Percentiles rank a stretch among this genome's conserved stretches.
These are phyloP conservation scores for Rhingia campestris DNA, from an alignment of 2,888 invertebrate species.

Conservation along the genomic window DNA sequence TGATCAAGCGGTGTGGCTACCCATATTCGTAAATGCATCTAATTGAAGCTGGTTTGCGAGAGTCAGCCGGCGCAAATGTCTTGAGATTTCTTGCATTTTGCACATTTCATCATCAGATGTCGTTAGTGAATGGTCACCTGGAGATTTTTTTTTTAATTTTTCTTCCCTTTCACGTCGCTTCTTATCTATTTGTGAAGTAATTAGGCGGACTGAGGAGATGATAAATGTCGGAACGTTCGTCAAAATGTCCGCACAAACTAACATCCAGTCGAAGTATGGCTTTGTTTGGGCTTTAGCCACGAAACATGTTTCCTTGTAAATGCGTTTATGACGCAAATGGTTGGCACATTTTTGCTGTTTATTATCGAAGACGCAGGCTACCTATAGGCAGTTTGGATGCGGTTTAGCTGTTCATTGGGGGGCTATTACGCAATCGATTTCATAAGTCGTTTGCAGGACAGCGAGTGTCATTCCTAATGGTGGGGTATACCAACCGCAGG, in stretches of 20 bases:
- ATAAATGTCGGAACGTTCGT: constrained; percentile 41
- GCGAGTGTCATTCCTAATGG: not conserved
- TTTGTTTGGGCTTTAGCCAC: constrained; percentile 21
- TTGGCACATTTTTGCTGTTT: not conserved
- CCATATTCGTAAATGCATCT: constrained; percentile 58
- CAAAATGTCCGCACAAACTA: constrained; percentile 24
- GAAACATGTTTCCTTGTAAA: constrained; percentile 40
- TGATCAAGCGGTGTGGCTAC: constrained; percentile 42
- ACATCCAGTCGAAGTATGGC: constrained; percentile 4
- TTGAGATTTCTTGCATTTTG: constrained; percentile 9
- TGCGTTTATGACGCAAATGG: constrained; percentile 29
- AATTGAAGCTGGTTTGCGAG: constrained; percentile 51
- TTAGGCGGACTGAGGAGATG: constrained; percentile 35
- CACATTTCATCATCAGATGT: constrained; percentile 55
- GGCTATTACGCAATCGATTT: constrained; percentile 42
- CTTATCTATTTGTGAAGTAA: constrained; percentile 29
- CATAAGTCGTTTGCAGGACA: constrained; percentile 31
- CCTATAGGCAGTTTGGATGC: not conserved
- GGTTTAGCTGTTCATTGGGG: not conserved
- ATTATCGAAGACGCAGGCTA: not conserved
- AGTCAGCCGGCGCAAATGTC: not conserved
- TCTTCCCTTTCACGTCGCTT: constrained; percentile 19
- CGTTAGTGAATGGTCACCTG: constrained; percentile 35
- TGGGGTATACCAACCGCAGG: not conserved
- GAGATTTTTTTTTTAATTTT: not conserved